These are phyloP conservation scores for Druon quercuslanigerum DNA, from an alignment of 1,140 invertebrate genomes.

Conservation along the genomic window DNA sequence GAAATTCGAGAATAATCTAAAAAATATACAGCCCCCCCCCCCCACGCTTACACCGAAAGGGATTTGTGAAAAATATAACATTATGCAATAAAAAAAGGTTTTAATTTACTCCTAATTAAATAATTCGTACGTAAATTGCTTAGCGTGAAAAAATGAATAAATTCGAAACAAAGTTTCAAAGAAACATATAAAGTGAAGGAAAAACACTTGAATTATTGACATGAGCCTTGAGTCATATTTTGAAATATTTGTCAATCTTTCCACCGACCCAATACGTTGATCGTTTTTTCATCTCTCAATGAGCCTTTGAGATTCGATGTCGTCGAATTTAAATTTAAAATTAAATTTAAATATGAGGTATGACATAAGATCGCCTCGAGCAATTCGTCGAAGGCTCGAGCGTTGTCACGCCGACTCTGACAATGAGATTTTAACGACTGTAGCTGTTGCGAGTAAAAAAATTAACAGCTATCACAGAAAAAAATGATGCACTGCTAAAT, in stretches of 20 bases:
- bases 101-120: too few relatives aligned
- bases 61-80: too few relatives aligned
- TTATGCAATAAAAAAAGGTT: too few relatives aligned
- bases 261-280: neutral
- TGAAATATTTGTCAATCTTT: constrained; percentile 22
- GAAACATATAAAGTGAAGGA: neutral
- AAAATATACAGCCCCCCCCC: too few relatives aligned
- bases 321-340: constrained; percentile 23
- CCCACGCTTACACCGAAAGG: too few relatives aligned
- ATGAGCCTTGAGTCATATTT: constrained; percentile 11
- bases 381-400: constrained; percentile 13
- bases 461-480: constrained; percentile 9
- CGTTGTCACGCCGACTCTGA: constrained; percentile 27
- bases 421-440: constrained; percentile 30
- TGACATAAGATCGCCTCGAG: constrained; percentile 20
- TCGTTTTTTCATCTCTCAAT: neutral
- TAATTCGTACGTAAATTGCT: too few relatives aligned
- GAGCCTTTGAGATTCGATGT: constrained; percentile 2
- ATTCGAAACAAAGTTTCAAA: too few relatives aligned
- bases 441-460: constrained; percentile 6
- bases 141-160: too few relatives aligned
- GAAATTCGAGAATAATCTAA: too few relatives aligned
- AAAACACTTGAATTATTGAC: neutral
- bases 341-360: constrained; percentile 21
- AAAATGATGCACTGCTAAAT: constrained; percentile 31